Evolutionary conservation across 2,888 invertebrate species (phyloP), one percentile per base, ranked within the genome.

Genomic region (Venusia cambrica): DNA sequence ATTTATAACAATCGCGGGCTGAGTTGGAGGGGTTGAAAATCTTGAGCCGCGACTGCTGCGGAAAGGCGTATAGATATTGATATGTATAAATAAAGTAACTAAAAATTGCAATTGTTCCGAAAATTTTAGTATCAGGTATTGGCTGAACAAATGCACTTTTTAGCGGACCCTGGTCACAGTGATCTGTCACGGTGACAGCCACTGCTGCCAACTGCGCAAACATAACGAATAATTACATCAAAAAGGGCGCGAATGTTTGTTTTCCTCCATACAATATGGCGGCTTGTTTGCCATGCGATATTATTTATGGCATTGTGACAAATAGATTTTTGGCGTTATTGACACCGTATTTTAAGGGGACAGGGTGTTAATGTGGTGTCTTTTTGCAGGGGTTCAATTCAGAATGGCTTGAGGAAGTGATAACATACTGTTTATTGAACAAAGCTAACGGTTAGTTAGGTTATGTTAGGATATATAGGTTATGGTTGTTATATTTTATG

Each of bases 171-270:
- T 55, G 62, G 61, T 45, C 57, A 60, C 54, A 22, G 26, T 60
- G 58, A 73, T 75, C 69, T 65, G 69, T 76, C 73, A 72, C 57
- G 47, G 39, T 66, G 72, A 62, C 73, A 68, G 57, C 51, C 72
- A 67, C 59, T 53, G 68, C 57, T 66, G 66, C 76, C 77, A 78
- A 78, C 77, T 78, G 77, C 64, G 70, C 76, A 78, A 78, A 78
- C 77, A 77, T 7, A 42, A 45, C 53, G 51, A 61, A 62, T 62
- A 61, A 64, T 64, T 57, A 57, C 60, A 53, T 28, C 39, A 51
- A 45, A 57, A 62, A 73, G 76, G 75, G 76, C 76, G 73, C 72
- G 69, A 72, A 63, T 76, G 69, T 76, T 76, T 76, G 73, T 73
- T 73, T 73, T 70, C 56, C 59, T 57, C 40, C 35, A 34, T 58